Conservation (phyloP, 2,113 vertebrate species). For the Dicrurus megarhynchus region DNA sequence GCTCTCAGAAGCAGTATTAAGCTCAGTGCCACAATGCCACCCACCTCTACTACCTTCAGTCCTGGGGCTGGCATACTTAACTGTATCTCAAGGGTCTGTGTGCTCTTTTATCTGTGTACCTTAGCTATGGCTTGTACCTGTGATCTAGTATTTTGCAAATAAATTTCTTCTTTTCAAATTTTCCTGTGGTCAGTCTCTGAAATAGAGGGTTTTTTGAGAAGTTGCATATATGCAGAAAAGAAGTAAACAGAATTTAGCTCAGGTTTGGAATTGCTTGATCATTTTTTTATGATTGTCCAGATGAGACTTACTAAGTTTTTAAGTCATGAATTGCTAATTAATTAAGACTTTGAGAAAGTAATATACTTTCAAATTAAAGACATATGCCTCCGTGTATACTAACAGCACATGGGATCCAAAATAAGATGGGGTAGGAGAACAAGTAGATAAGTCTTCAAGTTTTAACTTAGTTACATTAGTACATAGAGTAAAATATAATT, state of each 20-base stretch:
- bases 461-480: background rate
- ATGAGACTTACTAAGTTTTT: background rate
- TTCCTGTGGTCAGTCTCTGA: background rate
- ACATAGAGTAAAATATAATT: background rate
- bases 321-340: background rate
- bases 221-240: background rate
- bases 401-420: background rate
- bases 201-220: background rate
- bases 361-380: background rate
- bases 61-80: background rate
- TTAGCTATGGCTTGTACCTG: background rate
- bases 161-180: background rate
- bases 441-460: background rate
- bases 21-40: background rate
- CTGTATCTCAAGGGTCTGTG: background rate
- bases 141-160: background rate
- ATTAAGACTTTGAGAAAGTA: background rate
- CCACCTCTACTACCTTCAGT: background rate
- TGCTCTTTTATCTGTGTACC: background rate
- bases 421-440: background rate
- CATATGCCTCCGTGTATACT: background rate
- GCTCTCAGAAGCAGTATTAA: background rate
- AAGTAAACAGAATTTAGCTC: background rate
- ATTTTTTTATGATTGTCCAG: background rate
- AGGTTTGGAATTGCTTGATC: background rate